Evolutionary conservation across 2,797 vertebrate species (phyloP).

Genomic region (Simalia tracyae): DNA sequence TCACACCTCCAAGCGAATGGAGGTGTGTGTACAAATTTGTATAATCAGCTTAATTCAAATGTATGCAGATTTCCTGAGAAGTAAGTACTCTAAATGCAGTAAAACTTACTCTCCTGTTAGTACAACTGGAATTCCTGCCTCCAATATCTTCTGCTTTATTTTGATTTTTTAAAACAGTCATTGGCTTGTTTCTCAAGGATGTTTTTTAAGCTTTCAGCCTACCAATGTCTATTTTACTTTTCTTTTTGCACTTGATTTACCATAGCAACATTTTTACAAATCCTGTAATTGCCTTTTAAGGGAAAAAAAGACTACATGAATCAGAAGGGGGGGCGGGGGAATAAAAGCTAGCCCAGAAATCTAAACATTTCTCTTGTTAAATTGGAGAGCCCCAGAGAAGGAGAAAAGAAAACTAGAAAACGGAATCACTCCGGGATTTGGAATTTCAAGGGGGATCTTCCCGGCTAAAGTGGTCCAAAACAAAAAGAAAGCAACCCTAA

Average conservation of each 20-base stretch:
- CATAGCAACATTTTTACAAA: slow-evolving; percentile 77
- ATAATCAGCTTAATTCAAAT: neutral
- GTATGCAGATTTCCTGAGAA: neutral
- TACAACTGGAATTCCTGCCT: neutral
- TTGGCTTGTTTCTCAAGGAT: fast-evolving
- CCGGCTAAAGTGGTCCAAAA: slow-evolving; percentile 73
- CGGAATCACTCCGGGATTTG: slow-evolving; percentile 72
- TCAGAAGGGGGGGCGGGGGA: slow-evolving; percentile 37
- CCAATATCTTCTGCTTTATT: too few species aligned
- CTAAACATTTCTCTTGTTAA: slow-evolving; percentile 76
- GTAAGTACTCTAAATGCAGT: neutral
- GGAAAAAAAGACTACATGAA: slow-evolving; percentile 74
- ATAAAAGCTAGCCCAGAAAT: slow-evolving; percentile 78
- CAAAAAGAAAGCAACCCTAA: slow-evolving; percentile 68
- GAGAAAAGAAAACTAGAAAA: slow-evolving; percentile 60
- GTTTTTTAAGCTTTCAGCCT: slow-evolving; percentile 51
- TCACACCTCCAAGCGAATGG: neutral
- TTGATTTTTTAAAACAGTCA: neutral
- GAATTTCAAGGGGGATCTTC: slow-evolving; percentile 73
- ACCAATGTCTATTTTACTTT: neutral
- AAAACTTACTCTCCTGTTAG: neutral
- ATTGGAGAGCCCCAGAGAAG: slow-evolving; percentile 71
- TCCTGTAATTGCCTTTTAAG: slow-evolving; percentile 79
- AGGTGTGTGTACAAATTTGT: neutral
- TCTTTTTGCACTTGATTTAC: slow-evolving; percentile 83